phyloP scores from a whole-genome alignment of 1,140 invertebrate species.

The Apis cerana region DNA sequence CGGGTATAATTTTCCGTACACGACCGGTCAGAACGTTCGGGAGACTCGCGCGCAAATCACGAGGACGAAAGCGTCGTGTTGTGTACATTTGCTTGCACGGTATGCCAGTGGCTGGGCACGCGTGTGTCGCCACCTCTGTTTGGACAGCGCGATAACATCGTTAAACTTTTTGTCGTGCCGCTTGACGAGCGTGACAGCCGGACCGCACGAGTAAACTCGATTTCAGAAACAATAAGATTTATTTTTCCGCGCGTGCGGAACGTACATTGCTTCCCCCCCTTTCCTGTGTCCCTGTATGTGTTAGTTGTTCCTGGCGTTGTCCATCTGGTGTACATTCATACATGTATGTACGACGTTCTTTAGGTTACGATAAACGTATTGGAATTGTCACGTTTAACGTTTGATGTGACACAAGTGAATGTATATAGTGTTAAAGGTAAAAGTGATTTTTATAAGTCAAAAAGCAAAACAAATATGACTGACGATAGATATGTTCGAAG shows the following conservation, averaged over 20 bases:
- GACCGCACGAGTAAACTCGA: conserved; percentile 64
- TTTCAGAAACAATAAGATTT: conserved; percentile 69
- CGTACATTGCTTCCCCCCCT: background rate
- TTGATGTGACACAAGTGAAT: too few species aligned
- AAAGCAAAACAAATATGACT: background rate
- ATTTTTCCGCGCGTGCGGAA: conserved; percentile 61
- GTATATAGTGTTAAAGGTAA: too few species aligned
- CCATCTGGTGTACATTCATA: background rate
- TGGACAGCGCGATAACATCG: conserved; percentile 67
- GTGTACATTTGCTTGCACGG: conserved; percentile 47
- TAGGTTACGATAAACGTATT: background rate
- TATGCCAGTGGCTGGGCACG: conserved; percentile 1
- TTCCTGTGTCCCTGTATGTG: background rate
- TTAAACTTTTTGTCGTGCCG: conserved; percentile 66
- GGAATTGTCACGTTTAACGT: background rate
- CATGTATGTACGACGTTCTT: background rate
- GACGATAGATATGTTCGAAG: background rate
- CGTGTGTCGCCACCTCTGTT: conserved; percentile 57
- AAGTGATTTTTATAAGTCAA: too few species aligned
- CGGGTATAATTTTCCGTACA: conserved; percentile 16
- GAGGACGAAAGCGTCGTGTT: conserved; percentile 39
- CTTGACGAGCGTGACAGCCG: conserved; percentile 64
- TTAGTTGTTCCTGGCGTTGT: background rate
- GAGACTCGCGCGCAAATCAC: conserved; percentile 29
- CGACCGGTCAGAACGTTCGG: background rate